Evolutionary conservation across 2,113 vertebrate species (phyloP).

Genomic region (Macquaria ambigua): DNA sequence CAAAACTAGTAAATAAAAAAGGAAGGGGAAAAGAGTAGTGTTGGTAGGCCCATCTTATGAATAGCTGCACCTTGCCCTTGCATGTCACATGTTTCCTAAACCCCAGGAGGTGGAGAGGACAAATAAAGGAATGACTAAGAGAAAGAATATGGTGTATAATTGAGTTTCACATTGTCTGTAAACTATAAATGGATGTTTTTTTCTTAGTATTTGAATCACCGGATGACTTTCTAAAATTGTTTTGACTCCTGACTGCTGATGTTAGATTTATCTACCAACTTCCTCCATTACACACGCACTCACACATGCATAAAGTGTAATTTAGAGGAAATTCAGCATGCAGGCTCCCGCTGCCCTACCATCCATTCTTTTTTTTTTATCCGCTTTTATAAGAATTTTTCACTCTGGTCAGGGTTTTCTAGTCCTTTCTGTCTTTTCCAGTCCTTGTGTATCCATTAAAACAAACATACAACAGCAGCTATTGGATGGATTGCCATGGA

Average conservation of each 20-base stretch:
- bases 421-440: neutral
- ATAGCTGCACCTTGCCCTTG: neutral
- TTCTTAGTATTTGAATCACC: constrained; percentile 8
- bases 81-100: neutral
- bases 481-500: neutral
- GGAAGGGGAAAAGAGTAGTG: neutral
- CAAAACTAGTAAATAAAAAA: neutral
- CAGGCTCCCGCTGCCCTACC: constrained; percentile 12
- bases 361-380: neutral
- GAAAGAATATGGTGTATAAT: neutral
- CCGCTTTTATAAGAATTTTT: neutral
- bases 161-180: neutral
- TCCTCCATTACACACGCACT: neutral
- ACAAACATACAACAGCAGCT: no score
- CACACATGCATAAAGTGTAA: neutral
- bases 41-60: neutral
- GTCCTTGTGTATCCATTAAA: neutral
- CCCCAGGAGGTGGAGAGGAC: neutral
- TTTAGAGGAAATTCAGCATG: constrained; percentile 5
- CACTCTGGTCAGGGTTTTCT: neutral
- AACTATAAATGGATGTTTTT: constrained; percentile 1
- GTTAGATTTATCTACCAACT: neutral
- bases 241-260: neutral
- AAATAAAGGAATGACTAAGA: neutral
- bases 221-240: neutral